phyloP scores from a whole-genome alignment of 2,113 vertebrate genomes.

The Morone saxatilis region DNA sequence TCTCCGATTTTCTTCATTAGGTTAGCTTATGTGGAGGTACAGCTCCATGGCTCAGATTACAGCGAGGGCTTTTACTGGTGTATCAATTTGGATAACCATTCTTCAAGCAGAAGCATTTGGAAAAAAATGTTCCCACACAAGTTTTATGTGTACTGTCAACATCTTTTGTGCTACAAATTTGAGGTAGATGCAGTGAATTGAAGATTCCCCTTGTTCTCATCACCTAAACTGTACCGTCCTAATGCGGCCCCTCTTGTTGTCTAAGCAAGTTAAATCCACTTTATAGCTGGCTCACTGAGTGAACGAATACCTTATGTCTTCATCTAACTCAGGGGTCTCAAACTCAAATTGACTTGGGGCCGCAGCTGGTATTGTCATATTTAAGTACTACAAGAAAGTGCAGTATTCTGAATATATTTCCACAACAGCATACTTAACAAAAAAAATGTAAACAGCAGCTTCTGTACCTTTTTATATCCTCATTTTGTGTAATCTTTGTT shows the following conservation, averaged over 20 bases:
- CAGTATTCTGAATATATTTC: too few relatives aligned
- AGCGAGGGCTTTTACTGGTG: conserved; percentile 33
- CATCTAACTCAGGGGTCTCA: neutral
- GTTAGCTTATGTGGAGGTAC: conserved; percentile 19
- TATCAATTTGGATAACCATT: conserved; percentile 31
- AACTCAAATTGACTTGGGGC: too few relatives aligned
- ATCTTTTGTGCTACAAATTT: conserved; percentile 1
- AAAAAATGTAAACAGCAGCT: too few relatives aligned
- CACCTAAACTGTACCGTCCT: neutral
- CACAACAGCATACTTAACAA: too few relatives aligned
- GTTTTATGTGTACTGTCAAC: neutral
- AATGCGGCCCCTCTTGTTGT: neutral
- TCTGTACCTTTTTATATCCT: too few relatives aligned
- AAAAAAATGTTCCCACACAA: neutral
- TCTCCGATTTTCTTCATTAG: conserved; percentile 49
- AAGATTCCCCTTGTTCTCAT: neutral
- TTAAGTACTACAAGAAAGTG: too few relatives aligned
- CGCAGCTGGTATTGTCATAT: too few relatives aligned
- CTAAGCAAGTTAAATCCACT: neutral
- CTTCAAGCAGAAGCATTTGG: conserved; percentile 19
- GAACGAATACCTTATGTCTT: neutral
- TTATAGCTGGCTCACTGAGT: too few relatives aligned
- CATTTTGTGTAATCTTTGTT: too few relatives aligned
- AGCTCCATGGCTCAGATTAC: conserved; percentile 36
- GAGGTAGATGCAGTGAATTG: neutral